phyloP scores from a whole-genome alignment of 2,797 vertebrate genomes.

The Rhinella marina region DNA sequence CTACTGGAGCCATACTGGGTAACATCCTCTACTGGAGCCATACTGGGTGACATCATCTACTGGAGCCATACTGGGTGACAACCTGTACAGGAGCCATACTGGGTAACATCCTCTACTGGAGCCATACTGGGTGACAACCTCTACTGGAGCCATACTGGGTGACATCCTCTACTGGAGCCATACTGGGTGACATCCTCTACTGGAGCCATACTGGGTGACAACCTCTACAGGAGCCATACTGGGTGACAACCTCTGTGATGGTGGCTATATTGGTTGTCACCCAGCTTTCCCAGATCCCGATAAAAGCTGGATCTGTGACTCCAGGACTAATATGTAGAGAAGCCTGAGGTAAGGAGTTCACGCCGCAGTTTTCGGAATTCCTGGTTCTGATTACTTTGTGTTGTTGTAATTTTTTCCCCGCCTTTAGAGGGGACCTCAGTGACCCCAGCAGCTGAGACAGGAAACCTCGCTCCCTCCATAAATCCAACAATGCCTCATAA shows the following conservation, averaged over 20 bases:
- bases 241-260: not conserved
- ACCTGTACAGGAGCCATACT: too few relatives aligned
- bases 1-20: too few relatives aligned
- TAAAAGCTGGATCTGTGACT: not conserved
- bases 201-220: not conserved
- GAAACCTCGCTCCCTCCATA: constrained; percentile 58
- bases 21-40: not conserved
- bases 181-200: not conserved
- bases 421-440: constrained; percentile 63
- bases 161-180: not conserved
- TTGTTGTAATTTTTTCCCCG: constrained; percentile 66
- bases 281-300: not conserved
- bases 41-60: not conserved
- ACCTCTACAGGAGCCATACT: not conserved
- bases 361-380: constrained; percentile 63
- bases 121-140: not conserved
- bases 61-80: not conserved
- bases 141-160: too few relatives aligned
- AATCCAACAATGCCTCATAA: constrained; percentile 67
- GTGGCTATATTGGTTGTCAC: not conserved
- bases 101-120: not conserved
- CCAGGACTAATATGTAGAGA: not conserved
- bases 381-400: constrained; percentile 71
- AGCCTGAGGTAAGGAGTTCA: constrained; percentile 68
- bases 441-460: constrained; percentile 66